Percentiles rank a stretch among this genome's conserved stretches.
Evolutionary conservation across 2,113 vertebrate species (phyloP).

Genomic region (Cryptotis parvus): DNA sequence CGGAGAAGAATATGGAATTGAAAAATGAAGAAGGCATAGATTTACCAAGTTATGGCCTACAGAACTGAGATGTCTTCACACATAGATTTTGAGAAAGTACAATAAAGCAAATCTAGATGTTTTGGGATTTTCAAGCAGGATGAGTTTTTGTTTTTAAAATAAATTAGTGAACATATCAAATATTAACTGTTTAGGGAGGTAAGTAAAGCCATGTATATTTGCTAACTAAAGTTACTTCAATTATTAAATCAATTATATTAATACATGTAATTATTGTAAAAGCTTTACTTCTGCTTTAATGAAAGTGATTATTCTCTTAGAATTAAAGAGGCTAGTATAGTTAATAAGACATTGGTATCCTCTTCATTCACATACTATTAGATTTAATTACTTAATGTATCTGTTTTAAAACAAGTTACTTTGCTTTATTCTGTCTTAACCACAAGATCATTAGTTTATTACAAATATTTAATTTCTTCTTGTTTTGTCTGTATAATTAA

Average conservation of each 20-base stretch:
- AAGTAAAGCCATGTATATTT: constrained; percentile 69
- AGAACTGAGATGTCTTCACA: background rate
- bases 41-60: background rate
- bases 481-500: background rate
- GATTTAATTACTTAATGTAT: constrained; percentile 29
- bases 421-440: constrained; percentile 48
- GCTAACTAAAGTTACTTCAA: constrained; percentile 52
- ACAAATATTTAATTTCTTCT: constrained; percentile 30
- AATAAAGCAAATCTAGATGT: background rate
- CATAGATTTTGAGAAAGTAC: background rate
- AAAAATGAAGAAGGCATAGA: constrained; percentile 11
- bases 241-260: constrained; percentile 57
- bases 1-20: constrained; percentile 29
- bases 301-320: background rate
- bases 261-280: constrained; percentile 31
- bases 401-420: constrained; percentile 45
- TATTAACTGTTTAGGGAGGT: constrained; percentile 70
- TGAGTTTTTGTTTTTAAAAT: constrained; percentile 2
- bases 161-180: background rate
- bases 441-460: constrained; percentile 11
- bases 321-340: constrained; percentile 52
- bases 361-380: constrained; percentile 48
- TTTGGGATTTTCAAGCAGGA: background rate
- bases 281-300: constrained; percentile 19
- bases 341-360: constrained; percentile 57